phyloP scores from a whole-genome alignment of 2,888 invertebrate genomes.

The Cordylochernes scorpioides region DNA sequence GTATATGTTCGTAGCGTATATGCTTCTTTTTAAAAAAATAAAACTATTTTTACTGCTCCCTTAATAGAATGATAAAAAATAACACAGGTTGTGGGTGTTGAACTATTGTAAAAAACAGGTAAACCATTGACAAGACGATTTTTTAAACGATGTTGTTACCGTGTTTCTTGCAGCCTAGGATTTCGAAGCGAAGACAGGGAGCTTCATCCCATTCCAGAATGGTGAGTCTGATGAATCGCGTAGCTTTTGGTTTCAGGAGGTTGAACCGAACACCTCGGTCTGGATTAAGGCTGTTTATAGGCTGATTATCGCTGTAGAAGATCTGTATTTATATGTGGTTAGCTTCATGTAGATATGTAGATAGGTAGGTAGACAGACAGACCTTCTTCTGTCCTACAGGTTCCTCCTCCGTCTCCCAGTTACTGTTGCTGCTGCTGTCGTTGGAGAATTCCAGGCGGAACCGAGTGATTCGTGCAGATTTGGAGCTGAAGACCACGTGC shows the following conservation, averaged over 20 bases:
- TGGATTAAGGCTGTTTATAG: too few species aligned
- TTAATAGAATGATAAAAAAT: too few species aligned
- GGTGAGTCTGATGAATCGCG: conserved; percentile 13
- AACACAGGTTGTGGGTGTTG: too few species aligned
- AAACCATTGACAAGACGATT: background rate
- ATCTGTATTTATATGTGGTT: too few species aligned
- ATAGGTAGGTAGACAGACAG: too few species aligned
- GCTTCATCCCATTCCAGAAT: conserved; percentile 13
- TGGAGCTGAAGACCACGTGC: conserved; percentile 14
- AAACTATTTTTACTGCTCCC: too few species aligned
- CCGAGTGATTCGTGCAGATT: conserved; percentile 12
- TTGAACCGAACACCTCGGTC: conserved; percentile 14
- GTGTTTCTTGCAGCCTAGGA: conserved; percentile 16
- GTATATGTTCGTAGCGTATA: too few species aligned
- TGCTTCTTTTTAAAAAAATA: too few species aligned
- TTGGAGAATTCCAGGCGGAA: conserved; percentile 16
- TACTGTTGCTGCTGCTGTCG: conserved; percentile 14
- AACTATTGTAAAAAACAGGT: background rate
- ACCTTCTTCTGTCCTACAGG: conserved; percentile 16
- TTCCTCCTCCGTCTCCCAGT: conserved; percentile 16
- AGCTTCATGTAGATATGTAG: too few species aligned
- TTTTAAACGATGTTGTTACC: conserved; percentile 7
- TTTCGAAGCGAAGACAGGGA: conserved; percentile 16
- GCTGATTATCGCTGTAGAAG: too few species aligned
- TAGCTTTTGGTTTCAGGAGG: conserved; percentile 14